Conservation (phyloP, 2,113 vertebrate species). For the Lutjanus erythropterus region DNA sequence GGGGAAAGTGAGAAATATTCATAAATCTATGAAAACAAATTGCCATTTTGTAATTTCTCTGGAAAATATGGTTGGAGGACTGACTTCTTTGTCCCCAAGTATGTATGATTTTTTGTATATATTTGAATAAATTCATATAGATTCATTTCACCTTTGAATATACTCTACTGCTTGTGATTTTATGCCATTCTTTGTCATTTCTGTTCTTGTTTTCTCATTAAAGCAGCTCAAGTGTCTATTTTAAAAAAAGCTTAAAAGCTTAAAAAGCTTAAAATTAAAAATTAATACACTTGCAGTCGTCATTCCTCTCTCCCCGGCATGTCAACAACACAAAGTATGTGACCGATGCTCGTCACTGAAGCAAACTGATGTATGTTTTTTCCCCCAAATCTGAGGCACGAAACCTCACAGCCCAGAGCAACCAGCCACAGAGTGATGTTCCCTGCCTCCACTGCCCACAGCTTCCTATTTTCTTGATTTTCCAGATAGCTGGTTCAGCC, state of each 20-base stretch:
- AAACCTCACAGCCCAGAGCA: conserved; percentile 45
- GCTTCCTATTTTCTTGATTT: conserved; percentile 71
- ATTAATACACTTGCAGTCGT: not conserved
- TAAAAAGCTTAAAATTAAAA: not conserved
- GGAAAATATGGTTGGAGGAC: not conserved
- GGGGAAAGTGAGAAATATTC: too few relatives aligned
- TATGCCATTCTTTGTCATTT: not conserved
- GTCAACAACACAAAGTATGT: not conserved
- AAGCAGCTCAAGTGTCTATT: not conserved
- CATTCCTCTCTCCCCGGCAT: not conserved
- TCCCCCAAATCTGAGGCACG: conserved; percentile 28
- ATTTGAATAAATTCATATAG: not conserved
- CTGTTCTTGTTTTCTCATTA: not conserved
- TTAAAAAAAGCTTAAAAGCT: not conserved
- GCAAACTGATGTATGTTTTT: conserved; percentile 27
- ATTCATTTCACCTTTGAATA: not conserved
- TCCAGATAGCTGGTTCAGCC: conserved; percentile 58
- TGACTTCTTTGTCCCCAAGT: not conserved
- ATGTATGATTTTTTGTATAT: not conserved
- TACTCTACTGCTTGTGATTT: not conserved
- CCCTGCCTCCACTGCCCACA: conserved; percentile 20
- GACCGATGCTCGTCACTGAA: not conserved
- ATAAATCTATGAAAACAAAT: too few relatives aligned
- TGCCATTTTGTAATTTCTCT: not conserved
- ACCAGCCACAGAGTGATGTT: conserved; percentile 36